Conservation (phyloP, 2,888 invertebrate genomes). For the Anagyrus pseudococci region DNA sequence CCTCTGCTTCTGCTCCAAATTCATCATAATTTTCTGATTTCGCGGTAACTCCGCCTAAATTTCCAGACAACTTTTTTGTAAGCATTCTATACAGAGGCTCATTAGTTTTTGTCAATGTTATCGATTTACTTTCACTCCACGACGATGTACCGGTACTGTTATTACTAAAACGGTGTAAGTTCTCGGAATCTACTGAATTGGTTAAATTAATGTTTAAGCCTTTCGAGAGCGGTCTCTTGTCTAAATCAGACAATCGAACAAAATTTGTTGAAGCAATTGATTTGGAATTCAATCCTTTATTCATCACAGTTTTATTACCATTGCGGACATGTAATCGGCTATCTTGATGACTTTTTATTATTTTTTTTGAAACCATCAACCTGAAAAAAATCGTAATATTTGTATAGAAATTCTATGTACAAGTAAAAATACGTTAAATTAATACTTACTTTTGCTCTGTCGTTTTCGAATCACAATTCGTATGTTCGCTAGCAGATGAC, state of each 20-base stretch:
- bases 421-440: conserved; percentile 7
- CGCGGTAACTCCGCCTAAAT: not conserved
- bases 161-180: conserved; percentile 69
- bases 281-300: not conserved
- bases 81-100: conserved; percentile 59
- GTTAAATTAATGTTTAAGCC: conserved; percentile 48
- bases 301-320: not conserved
- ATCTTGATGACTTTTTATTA: conserved; percentile 5
- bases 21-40: conserved; percentile 53
- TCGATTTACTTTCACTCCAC: conserved; percentile 70
- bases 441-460: conserved; percentile 42
- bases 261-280: conserved; percentile 60
- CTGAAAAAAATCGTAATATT: not conserved
- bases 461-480: conserved; percentile 53
- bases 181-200: conserved; percentile 48
- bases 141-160: conserved; percentile 71
- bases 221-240: conserved; percentile 68
- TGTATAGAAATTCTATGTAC: not conserved
- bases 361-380: not conserved
- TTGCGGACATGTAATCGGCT: not conserved
- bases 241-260: conserved; percentile 81
- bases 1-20: conserved; percentile 47
- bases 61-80: conserved; percentile 48
- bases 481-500: conserved; percentile 49
- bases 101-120: conserved; percentile 69